Base-by-base conservation (phyloP, 37 sponge, comb jelly and placozoan species). In the Ianthella basta region DNA sequence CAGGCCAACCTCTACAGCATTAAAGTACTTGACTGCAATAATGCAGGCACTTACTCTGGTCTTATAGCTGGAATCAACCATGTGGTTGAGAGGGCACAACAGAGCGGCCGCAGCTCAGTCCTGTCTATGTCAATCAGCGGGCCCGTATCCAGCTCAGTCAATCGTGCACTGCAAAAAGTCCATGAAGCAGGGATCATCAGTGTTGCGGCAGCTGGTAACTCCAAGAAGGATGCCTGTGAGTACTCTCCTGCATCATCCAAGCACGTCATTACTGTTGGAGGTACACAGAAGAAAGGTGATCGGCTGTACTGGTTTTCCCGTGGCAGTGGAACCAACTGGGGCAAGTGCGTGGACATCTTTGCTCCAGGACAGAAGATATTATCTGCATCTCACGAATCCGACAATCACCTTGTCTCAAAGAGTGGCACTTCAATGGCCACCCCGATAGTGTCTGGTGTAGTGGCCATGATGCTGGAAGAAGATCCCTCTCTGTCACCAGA, bases 381-480 rank as follows among this genome's bases (percentile, higher is more conserved):
- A 15, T 57, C 81, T 56, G 61, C 81, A 27, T 40, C 54, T 19
- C 78, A 75, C 16, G 41, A 21, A 21, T 21, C 20, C 38, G 44
- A 75, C 78, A 50, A 38, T 24, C 15, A 44, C 23, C 14, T 75
- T 5, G 78, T 75, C 5, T 41, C 53, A 32, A 75, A 53, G 78
- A 90, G 88, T 75, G 94, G 94, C 0, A 93, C 94, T 0, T 87
- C 88, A 33, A 89, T 90, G 91, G 80, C 94, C 12, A 69, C 90
- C 44, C 94, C 94, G 0, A 63, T 93, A 8, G 91, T 90, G 16
- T 35, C 84, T 55, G 94, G 94, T 23, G 63, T 83, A 23, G 90
- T 67, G 2, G 94, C 94, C 19, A 82, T 89, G 23, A 63, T 81
- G 6, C 67, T 92, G 18, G 41, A 67, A 24, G 38, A 83, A 56